phyloP scores from a whole-genome alignment of 1,140 invertebrate species.

The Drosophila trapezifrons region DNA sequence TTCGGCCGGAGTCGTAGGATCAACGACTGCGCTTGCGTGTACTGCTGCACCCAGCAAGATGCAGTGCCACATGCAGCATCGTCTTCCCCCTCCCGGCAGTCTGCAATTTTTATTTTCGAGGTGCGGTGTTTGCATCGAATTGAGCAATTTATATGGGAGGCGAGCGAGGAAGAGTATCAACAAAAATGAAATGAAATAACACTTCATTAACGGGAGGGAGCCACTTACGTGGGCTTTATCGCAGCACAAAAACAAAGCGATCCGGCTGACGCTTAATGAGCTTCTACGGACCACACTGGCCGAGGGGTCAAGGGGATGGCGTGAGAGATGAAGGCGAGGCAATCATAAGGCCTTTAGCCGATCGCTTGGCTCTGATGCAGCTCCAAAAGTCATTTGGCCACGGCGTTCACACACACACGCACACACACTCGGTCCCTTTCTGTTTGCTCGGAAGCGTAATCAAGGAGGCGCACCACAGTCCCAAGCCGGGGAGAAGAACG shows the following conservation, averaged over 20 bases:
- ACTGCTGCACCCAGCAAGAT: constrained; percentile 45
- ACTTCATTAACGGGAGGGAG: constrained; percentile 64
- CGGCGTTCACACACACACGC: constrained; percentile 15
- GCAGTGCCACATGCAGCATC: constrained; percentile 19
- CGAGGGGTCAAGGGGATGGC: constrained; percentile 37
- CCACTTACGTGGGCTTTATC: constrained; percentile 63
- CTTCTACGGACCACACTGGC: constrained; percentile 20
- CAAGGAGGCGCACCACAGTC: constrained; percentile 33
- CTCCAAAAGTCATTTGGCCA: constrained; percentile 34
- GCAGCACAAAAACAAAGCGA: constrained; percentile 57
- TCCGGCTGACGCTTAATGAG: constrained; percentile 68
- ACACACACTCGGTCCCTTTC: constrained; percentile 14
- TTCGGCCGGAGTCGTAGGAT: constrained; percentile 31
- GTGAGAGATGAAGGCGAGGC: constrained; percentile 53
- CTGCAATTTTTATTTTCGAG: constrained; percentile 46
- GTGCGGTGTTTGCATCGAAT: constrained; percentile 72
- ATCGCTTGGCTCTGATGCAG: constrained; percentile 36
- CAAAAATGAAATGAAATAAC: constrained; percentile 68
- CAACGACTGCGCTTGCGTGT: constrained; percentile 36
- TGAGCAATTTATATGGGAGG: constrained; percentile 70
- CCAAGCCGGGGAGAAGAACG: constrained; percentile 25
- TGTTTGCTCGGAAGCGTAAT: constrained; percentile 38
- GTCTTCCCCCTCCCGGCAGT: constrained; percentile 19
- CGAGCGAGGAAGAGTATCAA: constrained; percentile 15
- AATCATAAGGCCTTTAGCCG: constrained; percentile 48